Conservation (phyloP, 2,888 invertebrate genomes). For the Oegoconia quadripuncta region DNA sequence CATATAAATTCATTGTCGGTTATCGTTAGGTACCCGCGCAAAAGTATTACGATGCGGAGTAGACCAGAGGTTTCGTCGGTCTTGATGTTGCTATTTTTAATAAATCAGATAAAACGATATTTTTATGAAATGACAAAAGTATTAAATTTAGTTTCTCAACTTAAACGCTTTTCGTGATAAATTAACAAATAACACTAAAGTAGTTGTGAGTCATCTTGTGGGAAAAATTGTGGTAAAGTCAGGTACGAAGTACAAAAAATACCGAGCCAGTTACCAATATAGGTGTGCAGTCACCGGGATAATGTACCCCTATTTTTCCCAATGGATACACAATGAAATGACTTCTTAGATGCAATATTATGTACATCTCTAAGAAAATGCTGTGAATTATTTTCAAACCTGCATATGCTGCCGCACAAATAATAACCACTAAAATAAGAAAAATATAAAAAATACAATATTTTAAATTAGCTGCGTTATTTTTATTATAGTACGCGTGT, state of each 20-base stretch:
- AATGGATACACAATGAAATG: constrained; percentile 34
- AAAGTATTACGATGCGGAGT: constrained; percentile 62
- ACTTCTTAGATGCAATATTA: constrained; percentile 57
- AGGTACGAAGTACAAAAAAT: constrained; percentile 62
- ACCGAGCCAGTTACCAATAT: constrained; percentile 70
- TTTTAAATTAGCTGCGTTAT: constrained; percentile 50
- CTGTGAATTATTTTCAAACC: constrained; percentile 68
- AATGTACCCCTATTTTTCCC: constrained; percentile 46
- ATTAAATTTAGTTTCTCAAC: constrained; percentile 63
- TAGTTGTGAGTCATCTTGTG: constrained; percentile 36
- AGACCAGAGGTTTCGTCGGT: constrained; percentile 47
- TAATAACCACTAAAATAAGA: constrained; percentile 44
- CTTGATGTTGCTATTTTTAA: constrained; percentile 59
- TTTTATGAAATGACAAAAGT: constrained; percentile 76
- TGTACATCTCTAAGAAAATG: constrained; percentile 60
- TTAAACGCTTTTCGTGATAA: constrained; percentile 44
- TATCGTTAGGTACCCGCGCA: constrained; percentile 48
- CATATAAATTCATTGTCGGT: constrained; percentile 55
- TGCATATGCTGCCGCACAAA: constrained; percentile 77
- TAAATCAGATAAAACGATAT: constrained; percentile 55
- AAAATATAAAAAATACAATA: constrained; percentile 43
- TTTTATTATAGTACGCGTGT: constrained; percentile 56
- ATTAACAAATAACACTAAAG: constrained; percentile 36
- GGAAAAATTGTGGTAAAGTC: constrained; percentile 53
- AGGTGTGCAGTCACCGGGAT: constrained; percentile 35